Evolutionary conservation across 2,797 vertebrate species (phyloP).

Genomic region (Neosilurus mollespiculum): DNA sequence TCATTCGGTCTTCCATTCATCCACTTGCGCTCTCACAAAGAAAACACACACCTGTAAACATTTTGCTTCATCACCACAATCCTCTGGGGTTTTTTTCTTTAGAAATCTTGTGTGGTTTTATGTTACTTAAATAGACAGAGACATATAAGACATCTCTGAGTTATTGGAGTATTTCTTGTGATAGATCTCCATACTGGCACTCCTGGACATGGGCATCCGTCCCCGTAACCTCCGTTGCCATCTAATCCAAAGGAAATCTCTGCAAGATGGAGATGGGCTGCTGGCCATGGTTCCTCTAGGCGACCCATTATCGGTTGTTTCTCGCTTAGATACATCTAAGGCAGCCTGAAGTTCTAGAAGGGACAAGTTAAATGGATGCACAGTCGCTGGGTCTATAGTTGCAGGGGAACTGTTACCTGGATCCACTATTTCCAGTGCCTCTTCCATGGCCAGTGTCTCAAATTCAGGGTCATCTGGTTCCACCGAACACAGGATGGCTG

Average conservation of each 20-base stretch:
- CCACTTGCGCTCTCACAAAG: slow-evolving; percentile 29
- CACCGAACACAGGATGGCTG: slow-evolving; percentile 53
- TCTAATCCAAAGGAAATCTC: slow-evolving; percentile 74
- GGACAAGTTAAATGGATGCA: slow-evolving; percentile 55
- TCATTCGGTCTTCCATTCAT: slow-evolving; percentile 25
- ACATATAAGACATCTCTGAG: slow-evolving; percentile 80
- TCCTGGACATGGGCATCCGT: slow-evolving; percentile 63
- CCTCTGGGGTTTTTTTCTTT: slow-evolving; percentile 14
- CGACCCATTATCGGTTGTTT: slow-evolving; percentile 58
- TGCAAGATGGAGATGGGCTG: slow-evolving; percentile 54
- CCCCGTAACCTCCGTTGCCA: slow-evolving; percentile 71
- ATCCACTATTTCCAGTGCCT: slow-evolving; percentile 35
- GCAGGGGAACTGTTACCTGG: slow-evolving; percentile 59
- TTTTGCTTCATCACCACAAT: slow-evolving; percentile 47
- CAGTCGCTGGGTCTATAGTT: slow-evolving; percentile 54
- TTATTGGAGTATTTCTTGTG: slow-evolving; percentile 79
- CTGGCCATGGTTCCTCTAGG: slow-evolving; percentile 49
- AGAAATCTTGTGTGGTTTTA: slow-evolving; percentile 43
- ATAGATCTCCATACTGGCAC: slow-evolving; percentile 78
- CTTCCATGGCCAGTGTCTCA: slow-evolving; percentile 43
- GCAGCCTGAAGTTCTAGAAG: slow-evolving; percentile 57
- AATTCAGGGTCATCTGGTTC: slow-evolving; percentile 50
- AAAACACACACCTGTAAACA: slow-evolving; percentile 45
- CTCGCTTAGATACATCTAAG: slow-evolving; percentile 53
- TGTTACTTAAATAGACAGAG: slow-evolving; percentile 73